These are phyloP conservation scores for Psococerastis gibbosa DNA, from an alignment of 2,888 invertebrate genomes.

Conservation along the genomic window DNA sequence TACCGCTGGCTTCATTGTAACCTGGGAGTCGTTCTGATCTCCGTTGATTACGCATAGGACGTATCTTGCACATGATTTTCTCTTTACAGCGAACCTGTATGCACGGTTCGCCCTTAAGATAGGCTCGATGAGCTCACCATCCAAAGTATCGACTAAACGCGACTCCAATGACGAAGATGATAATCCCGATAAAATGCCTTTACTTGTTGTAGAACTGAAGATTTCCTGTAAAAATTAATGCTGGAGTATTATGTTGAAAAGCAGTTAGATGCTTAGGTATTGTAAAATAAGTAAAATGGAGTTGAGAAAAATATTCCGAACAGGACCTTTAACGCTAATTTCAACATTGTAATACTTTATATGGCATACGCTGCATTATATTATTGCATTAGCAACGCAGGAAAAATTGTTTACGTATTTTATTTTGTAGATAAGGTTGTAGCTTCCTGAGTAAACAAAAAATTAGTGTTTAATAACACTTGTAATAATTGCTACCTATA, in stretches of 20 bases:
- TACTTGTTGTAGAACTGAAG: neutral
- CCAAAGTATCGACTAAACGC: slow-evolving; percentile 57
- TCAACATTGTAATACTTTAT: too few relatives aligned
- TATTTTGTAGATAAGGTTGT: too few relatives aligned
- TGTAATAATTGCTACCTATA: too few relatives aligned
- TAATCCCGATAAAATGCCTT: slow-evolving; percentile 30
- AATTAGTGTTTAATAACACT: too few relatives aligned
- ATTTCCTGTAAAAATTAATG: slow-evolving; percentile 33
- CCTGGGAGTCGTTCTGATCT: slow-evolving; percentile 32
- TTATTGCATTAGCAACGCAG: too few relatives aligned
- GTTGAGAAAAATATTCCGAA: neutral
- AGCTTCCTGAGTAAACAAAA: too few relatives aligned
- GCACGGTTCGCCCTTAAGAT: slow-evolving; percentile 65
- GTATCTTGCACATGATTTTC: slow-evolving; percentile 56
- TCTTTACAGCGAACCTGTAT: slow-evolving; percentile 47
- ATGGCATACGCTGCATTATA: too few relatives aligned
- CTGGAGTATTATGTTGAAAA: too few relatives aligned
- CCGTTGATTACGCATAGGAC: slow-evolving; percentile 61
- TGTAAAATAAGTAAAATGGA: slow-evolving; percentile 1
- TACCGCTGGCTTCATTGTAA: slow-evolving; percentile 49
- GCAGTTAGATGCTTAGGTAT: too few relatives aligned
- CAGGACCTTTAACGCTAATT: neutral
- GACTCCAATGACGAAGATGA: slow-evolving; percentile 54
- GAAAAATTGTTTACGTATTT: too few relatives aligned
- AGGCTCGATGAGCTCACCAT: slow-evolving; percentile 65